Percentiles rank a stretch among this genome's conserved stretches.
Evolutionary conservation across 2,888 invertebrate genomes (phyloP).

Genomic region (Malthinus seriepunctatus): DNA sequence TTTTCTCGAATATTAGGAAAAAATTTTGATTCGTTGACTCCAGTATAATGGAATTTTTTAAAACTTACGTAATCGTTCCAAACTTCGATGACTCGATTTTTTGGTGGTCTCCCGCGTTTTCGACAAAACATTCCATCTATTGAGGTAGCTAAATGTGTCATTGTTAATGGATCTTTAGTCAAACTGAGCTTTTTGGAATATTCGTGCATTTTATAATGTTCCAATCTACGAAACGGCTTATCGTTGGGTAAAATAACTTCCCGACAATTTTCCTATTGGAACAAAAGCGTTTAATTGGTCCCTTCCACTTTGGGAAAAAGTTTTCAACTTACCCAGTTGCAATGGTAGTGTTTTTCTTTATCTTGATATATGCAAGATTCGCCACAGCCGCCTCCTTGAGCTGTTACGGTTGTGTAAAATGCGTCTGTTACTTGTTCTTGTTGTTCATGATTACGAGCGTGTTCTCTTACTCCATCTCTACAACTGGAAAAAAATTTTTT

Average conservation of each 20-base stretch:
- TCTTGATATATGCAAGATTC: slow-evolving; percentile 74
- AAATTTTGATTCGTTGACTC: too few species aligned
- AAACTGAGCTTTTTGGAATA: slow-evolving; percentile 53
- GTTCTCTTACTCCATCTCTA: slow-evolving; percentile 77
- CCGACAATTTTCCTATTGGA: slow-evolving; percentile 73
- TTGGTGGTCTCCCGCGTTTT: slow-evolving; percentile 94
- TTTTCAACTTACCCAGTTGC: slow-evolving; percentile 74
- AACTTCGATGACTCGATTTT: slow-evolving; percentile 91
- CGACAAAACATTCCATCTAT: slow-evolving; percentile 91
- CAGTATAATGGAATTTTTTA: slow-evolving; percentile 15
- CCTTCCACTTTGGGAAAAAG: background rate
- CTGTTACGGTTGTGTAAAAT: slow-evolving; percentile 68
- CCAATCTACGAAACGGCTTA: slow-evolving; percentile 77
- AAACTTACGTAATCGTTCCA: slow-evolving; percentile 80
- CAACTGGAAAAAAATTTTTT: slow-evolving; percentile 51
- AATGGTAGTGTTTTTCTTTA: slow-evolving; percentile 85
- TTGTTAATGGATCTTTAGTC: slow-evolving; percentile 55
- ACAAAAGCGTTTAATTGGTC: background rate
- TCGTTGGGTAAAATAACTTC: slow-evolving; percentile 77
- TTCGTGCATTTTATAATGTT: slow-evolving; percentile 83
- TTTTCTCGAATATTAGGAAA: too few species aligned
- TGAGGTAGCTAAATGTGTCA: slow-evolving; percentile 68
- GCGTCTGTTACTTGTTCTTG: slow-evolving; percentile 85
- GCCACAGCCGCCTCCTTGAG: slow-evolving; percentile 65
- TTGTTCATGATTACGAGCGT: slow-evolving; percentile 85